Base-by-base conservation (phyloP, 1,140 invertebrate genomes). In the Belonocnema kinseyi region DNA sequence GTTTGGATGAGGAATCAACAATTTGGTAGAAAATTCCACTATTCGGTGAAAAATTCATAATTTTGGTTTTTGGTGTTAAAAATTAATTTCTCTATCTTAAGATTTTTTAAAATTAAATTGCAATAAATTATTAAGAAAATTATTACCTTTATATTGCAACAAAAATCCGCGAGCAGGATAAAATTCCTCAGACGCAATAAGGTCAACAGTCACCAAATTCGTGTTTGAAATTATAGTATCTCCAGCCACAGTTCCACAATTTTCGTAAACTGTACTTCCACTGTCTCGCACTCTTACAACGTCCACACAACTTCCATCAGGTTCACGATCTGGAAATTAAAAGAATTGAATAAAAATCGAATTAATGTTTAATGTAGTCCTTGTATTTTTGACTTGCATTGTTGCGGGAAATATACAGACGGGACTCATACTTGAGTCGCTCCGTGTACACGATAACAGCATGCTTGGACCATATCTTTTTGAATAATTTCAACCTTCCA, bases 161-260 rank as follows among this genome's bases (percentile, higher is more conserved):
- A 92, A 87, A 74, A 92, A 90, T 80, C 91, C 91, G 54, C 91
- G 83, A n/a, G 87, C 88, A 0, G 88, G 87, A 77, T 85, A 90
- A 6, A 91, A 33, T 21, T 66, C 87, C 19, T 76, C 77, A 10
- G 87, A 84, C 1, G 89, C 86, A 50, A 91, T 81, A 21, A 92
- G 85, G 75, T 92, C 86, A 50, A 92, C 86, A 17, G 89, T 91
- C 40, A 92, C 77, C 50, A 87, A 76, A 76, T 90, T 91, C 53
- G 89, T 88, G 19, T 85, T 86, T 8, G 91, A 92, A 54, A 90
- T 77, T 70, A 92, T 77, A 77, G 83, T 87, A 52, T 85, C 80
- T 21, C 91, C 90, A 7, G 88, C 85, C 1, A 78, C 80, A 10
- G 88, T 89, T 46, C 89, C 91, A 50, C 91, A 92, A 17, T 85